Evolutionary conservation across 2,797 vertebrate genomes (phyloP).

Genomic region (Ispidina lecontei): DNA sequence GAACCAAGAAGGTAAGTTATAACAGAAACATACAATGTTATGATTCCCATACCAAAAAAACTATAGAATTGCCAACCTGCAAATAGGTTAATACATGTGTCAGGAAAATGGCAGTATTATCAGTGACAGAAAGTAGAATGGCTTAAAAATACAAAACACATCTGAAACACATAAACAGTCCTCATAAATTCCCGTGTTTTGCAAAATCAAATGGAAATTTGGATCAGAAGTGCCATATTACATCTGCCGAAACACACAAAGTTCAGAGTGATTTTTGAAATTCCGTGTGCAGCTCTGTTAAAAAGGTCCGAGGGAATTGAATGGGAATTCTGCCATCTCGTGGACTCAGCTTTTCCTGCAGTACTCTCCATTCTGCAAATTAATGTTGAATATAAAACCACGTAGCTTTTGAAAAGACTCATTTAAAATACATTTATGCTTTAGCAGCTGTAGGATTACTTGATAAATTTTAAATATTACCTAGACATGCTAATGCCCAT

Average conservation of each 20-base stretch:
- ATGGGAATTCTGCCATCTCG: constrained; percentile 80
- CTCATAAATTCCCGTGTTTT: neutral
- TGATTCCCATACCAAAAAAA: neutral
- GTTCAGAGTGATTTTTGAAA: neutral
- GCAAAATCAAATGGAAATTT: constrained; percentile 25
- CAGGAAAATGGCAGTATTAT: neutral
- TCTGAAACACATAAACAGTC: neutral
- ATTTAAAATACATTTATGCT: neutral
- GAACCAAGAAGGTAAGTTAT: neutral
- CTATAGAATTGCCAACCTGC: neutral
- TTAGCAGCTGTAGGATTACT: neutral
- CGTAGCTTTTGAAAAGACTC: neutral
- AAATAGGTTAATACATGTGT: neutral
- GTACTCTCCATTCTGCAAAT: neutral
- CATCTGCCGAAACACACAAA: constrained; percentile 13
- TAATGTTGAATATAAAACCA: neutral
- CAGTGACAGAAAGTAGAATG: neutral
- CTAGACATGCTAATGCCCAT: neutral
- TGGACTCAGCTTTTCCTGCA: neutral
- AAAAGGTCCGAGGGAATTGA: constrained; percentile 3
- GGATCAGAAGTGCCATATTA: constrained; percentile 17
- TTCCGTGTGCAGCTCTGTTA: fast-evolving
- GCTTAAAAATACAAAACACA: neutral
- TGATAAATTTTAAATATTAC: neutral
- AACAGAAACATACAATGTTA: neutral